phyloP scores from a whole-genome alignment of 2,888 invertebrate genomes.

The Odontocolon sp. region DNA sequence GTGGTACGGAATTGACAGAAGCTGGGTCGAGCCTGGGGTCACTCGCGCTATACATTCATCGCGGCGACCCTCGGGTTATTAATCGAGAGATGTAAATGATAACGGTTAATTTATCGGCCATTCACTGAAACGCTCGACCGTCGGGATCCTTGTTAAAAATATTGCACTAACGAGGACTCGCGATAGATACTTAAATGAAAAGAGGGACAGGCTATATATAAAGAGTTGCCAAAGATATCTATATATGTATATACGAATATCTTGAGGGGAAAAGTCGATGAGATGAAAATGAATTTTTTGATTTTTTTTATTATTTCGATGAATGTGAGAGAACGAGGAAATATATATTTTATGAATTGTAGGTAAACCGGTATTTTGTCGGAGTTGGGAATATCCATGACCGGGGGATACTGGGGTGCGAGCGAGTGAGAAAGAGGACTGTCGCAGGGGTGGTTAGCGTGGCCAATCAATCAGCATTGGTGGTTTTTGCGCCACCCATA shows the following conservation, averaged over 20 bases:
- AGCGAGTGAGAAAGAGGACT: conserved; percentile 28
- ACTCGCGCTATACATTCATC: conserved; percentile 56
- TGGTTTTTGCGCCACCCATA: conserved; percentile 79
- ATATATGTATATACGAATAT: neutral
- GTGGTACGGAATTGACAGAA: conserved; percentile 62
- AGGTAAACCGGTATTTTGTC: conserved; percentile 19
- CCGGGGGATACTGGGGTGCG: neutral
- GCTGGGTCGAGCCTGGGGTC: conserved; percentile 60
- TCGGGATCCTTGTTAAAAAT: conserved; percentile 25
- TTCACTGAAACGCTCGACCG: conserved; percentile 39
- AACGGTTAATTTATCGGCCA: conserved; percentile 62
- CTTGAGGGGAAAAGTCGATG: neutral
- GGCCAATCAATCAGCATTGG: conserved; percentile 80
- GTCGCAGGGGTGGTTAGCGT: conserved; percentile 70
- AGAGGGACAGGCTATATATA: neutral
- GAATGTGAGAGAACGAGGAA: neutral
- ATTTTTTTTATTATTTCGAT: neutral
- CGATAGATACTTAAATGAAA: conserved; percentile 13
- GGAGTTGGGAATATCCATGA: conserved; percentile 35
- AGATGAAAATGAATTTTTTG: neutral
- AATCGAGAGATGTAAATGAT: conserved; percentile 61
- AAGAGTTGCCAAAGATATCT: neutral
- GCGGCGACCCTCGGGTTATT: conserved; percentile 59
- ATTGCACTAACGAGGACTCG: conserved; percentile 40
- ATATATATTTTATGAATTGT: conserved; percentile 25